A percentile compares a stretch with the other conserved stretches of the same genome.
Conservation (phyloP, 1,140 invertebrate species). For the Probaryconus sp. region DNA sequence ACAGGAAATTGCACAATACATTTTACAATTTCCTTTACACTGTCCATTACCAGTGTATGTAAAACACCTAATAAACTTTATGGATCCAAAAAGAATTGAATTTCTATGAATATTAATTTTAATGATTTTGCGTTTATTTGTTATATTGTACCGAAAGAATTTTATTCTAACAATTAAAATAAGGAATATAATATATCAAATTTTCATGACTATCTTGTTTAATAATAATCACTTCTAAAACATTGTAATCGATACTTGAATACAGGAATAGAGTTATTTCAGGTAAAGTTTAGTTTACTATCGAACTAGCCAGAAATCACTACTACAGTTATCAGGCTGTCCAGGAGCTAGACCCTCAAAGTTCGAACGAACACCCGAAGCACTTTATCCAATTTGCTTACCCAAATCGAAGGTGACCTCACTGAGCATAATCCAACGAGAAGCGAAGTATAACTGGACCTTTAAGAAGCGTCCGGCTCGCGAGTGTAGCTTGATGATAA, state of each 20-base stretch:
- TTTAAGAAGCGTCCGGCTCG: constrained; percentile 87
- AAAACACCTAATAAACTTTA: constrained; percentile 40
- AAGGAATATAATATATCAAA: no score
- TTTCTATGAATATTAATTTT: neutral
- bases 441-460: constrained; percentile 89
- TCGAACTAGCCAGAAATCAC: constrained; percentile 53
- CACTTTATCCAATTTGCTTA: constrained; percentile 74
- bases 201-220: neutral
- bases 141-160: no score
- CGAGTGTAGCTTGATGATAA: constrained; percentile 89
- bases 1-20: constrained; percentile 50
- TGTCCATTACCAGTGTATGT: constrained; percentile 38
- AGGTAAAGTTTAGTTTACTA: constrained; percentile 47
- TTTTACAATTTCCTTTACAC: constrained; percentile 48
- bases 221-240: constrained; percentile 28
- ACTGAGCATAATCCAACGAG: constrained; percentile 92
- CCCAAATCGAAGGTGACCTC: constrained; percentile 90
- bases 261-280: constrained; percentile 38
- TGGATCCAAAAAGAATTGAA: neutral
- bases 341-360: constrained; percentile 32
- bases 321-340: constrained; percentile 40
- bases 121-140: constrained; percentile 20
- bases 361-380: constrained; percentile 42
- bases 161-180: no score
- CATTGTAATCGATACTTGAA: constrained; percentile 44